phyloP scores from a whole-genome alignment of 1,140 invertebrate genomes.

The Penaeus indicus region DNA sequence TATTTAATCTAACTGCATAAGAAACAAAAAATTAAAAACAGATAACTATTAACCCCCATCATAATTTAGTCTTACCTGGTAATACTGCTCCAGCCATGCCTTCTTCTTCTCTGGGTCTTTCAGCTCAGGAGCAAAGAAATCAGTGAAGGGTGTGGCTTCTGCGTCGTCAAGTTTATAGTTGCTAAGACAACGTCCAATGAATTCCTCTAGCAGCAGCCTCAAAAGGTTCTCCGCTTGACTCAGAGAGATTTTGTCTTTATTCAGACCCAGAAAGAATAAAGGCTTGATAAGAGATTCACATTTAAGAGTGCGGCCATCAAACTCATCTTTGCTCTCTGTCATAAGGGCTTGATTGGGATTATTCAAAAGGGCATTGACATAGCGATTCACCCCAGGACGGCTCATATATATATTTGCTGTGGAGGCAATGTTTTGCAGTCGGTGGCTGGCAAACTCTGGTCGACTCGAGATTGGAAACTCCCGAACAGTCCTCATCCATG shows the following conservation, averaged over 20 bases:
- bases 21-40: background rate
- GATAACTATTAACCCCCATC: background rate
- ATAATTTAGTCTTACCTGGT: slow-evolving; percentile 26
- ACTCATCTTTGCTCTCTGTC: slow-evolving; percentile 57
- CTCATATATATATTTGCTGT: slow-evolving; percentile 62
- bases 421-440: slow-evolving; percentile 41
- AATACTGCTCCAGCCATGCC: slow-evolving; percentile 22
- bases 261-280: slow-evolving; percentile 43
- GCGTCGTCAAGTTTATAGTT: background rate
- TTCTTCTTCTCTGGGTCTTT: slow-evolving; percentile 26
- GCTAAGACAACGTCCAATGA: slow-evolving; percentile 58
- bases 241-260: slow-evolving; percentile 14
- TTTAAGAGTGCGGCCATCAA: slow-evolving; percentile 36
- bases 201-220: slow-evolving; percentile 52
- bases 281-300: slow-evolving; percentile 62
- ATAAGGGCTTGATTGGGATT: slow-evolving; percentile 59
- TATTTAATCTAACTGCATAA: no score
- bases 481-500: slow-evolving; percentile 58
- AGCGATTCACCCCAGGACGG: slow-evolving; percentile 35
- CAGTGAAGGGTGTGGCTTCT: slow-evolving; percentile 43
- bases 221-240: background rate
- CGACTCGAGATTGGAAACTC: slow-evolving; percentile 42
- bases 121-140: slow-evolving; percentile 44
- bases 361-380: slow-evolving; percentile 44
- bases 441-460: slow-evolving; percentile 46